phyloP scores from a whole-genome alignment of 2,797 vertebrate species.

The Pelodytes ibericus region DNA sequence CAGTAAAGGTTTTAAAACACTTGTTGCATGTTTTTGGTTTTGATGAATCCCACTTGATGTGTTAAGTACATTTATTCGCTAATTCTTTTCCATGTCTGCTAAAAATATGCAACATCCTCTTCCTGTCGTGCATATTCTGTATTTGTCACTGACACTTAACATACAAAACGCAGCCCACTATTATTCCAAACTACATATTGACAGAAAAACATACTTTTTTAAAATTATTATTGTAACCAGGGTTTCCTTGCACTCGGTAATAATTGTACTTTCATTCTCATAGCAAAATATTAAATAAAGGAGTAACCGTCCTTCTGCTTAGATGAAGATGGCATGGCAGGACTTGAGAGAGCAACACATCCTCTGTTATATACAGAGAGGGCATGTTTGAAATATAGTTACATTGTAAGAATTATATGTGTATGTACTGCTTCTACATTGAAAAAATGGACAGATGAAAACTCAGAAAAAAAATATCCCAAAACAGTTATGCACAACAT shows the following conservation, averaged over 20 bases:
- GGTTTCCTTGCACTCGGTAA: slow-evolving; percentile 33
- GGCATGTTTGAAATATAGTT: slow-evolving; percentile 51
- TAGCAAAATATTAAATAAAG: slow-evolving; percentile 12
- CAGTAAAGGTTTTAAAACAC: slow-evolving; percentile 78
- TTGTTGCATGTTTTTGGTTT: slow-evolving; percentile 75
- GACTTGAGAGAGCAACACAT: slow-evolving; percentile 34
- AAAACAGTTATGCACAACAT: slow-evolving; percentile 49
- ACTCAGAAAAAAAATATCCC: slow-evolving; percentile 33
- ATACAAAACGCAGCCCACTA: neutral
- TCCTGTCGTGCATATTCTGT: slow-evolving; percentile 25
- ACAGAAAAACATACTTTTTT: neutral
- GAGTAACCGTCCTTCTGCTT: slow-evolving; percentile 32
- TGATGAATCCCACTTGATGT: slow-evolving; percentile 71
- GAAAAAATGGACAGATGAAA: slow-evolving; percentile 37
- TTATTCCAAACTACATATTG: slow-evolving; percentile 17
- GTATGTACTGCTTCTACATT: slow-evolving; percentile 50
- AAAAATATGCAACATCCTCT: slow-evolving; percentile 64
- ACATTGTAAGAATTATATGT: slow-evolving; percentile 47
- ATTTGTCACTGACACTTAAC: slow-evolving; percentile 4
- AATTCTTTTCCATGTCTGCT: slow-evolving; percentile 66
- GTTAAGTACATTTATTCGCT: slow-evolving; percentile 59
- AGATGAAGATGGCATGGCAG: slow-evolving; percentile 44
- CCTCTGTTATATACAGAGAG: slow-evolving; percentile 41
- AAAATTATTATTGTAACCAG: slow-evolving; percentile 12
- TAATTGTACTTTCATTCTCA: slow-evolving; percentile 12